Conservation (phyloP, 2,888 invertebrate species). For the Slavum lentiscoides region DNA sequence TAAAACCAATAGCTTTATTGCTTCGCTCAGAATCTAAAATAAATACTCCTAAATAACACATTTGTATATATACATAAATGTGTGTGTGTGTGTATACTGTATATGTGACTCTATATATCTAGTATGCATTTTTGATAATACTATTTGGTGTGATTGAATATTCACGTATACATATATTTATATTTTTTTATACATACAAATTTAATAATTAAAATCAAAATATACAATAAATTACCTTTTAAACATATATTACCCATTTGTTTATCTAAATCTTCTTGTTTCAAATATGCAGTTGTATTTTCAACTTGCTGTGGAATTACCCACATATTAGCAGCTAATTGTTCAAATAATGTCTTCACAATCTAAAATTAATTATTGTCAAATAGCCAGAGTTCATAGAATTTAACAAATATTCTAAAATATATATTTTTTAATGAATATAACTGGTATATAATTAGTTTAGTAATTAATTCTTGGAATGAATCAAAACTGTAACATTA, state of each 20-base stretch:
- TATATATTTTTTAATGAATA: too few relatives aligned
- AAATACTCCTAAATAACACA: too few relatives aligned
- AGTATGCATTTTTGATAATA: too few relatives aligned
- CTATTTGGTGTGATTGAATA: too few relatives aligned
- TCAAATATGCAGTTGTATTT: slow-evolving; percentile 58
- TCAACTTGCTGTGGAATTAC: slow-evolving; percentile 60
- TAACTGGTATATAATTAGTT: too few relatives aligned
- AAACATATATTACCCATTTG: slow-evolving; percentile 50
- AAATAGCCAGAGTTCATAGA: neutral
- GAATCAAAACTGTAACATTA: neutral
- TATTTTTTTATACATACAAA: neutral
- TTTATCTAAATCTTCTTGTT: slow-evolving; percentile 58
- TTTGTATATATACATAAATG: too few relatives aligned
- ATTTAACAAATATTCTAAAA: neutral
- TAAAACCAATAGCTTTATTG: too few relatives aligned
- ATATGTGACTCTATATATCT: neutral
- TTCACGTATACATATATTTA: too few relatives aligned
- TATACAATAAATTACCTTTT: slow-evolving; percentile 27
- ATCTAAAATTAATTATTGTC: slow-evolving; percentile 57
- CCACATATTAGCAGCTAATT: slow-evolving; percentile 66
- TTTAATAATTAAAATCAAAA: neutral
- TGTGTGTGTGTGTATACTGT: too few relatives aligned
- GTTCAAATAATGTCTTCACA: slow-evolving; percentile 63
- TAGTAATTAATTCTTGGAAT: neutral
- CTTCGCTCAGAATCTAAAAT: too few relatives aligned